These are phyloP conservation scores for Drosophila sturtevanti DNA, from an alignment of 1,140 invertebrate species.

Conservation along the genomic window DNA sequence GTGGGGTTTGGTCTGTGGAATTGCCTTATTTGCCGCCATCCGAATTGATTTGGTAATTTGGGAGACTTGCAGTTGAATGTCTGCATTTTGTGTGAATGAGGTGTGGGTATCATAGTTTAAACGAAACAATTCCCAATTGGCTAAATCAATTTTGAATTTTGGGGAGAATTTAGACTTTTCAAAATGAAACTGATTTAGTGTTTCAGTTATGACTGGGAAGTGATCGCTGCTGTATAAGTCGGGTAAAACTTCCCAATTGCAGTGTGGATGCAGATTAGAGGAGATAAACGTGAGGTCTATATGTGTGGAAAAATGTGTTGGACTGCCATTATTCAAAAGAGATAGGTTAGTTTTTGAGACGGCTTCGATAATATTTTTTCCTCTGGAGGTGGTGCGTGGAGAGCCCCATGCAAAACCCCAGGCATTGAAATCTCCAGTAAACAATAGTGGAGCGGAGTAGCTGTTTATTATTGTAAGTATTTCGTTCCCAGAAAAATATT, in stretches of 20 bases:
- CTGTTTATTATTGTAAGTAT: conserved; percentile 5
- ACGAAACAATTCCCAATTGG: too few species aligned
- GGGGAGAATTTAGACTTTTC: too few species aligned
- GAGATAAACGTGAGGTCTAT: conserved; percentile 1
- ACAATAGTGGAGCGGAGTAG: too few species aligned
- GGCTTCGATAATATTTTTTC: conserved; percentile 9
- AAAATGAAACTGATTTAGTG: too few species aligned
- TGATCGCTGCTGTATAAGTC: not conserved
- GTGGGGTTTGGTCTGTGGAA: conserved; percentile 16
- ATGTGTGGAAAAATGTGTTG: too few species aligned
- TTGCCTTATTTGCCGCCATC: conserved; percentile 5
- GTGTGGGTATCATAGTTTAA: too few species aligned
- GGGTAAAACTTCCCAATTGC: conserved; percentile 2
- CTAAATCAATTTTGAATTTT: too few species aligned
- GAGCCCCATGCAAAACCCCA: not conserved
- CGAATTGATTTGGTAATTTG: conserved; percentile 19
- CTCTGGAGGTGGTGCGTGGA: conserved; percentile 1
- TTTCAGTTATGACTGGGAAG: too few species aligned
- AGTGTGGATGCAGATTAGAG: not conserved
- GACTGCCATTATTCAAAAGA: conserved; percentile 9
- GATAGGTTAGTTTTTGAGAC: not conserved
- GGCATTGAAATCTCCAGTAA: too few species aligned
- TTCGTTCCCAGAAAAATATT: conserved; percentile 13
- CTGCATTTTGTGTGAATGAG: not conserved
- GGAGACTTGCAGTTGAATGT: conserved; percentile 3